These are phyloP conservation scores for Microcebus tavaratra DNA, from an alignment of 2,113 vertebrate genomes.

Conservation along the genomic window DNA sequence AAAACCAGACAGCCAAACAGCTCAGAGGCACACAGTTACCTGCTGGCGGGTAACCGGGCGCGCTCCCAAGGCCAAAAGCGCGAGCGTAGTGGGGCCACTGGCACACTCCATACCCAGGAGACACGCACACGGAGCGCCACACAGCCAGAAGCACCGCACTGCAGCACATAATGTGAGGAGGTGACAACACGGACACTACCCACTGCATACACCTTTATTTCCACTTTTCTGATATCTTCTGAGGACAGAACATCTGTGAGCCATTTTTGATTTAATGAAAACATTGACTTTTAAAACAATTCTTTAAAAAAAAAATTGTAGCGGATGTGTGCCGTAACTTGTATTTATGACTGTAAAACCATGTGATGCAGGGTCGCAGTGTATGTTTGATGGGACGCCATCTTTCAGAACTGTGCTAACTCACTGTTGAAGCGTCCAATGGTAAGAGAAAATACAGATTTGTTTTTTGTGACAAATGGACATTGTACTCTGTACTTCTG, in stretches of 20 bases:
- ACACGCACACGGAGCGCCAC: conserved; percentile 84
- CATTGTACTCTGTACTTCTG: conserved; percentile 85
- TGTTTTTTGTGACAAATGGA: conserved; percentile 86
- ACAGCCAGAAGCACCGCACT: conserved; percentile 85
- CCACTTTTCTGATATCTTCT: conserved; percentile 80
- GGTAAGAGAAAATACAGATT: conserved; percentile 88
- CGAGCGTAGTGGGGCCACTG: conserved; percentile 80
- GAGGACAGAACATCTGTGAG: conserved; percentile 84
- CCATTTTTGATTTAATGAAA: conserved; percentile 79
- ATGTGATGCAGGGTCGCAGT: conserved; percentile 98
- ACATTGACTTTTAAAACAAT: conserved; percentile 77
- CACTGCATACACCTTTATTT: conserved; percentile 80
- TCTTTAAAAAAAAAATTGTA: conserved; percentile 79
- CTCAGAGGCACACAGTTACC: conserved; percentile 79
- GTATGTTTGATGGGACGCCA: conserved; percentile 94
- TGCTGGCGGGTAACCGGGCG: conserved; percentile 72
- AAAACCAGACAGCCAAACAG: conserved; percentile 78
- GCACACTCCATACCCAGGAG: conserved; percentile 82
- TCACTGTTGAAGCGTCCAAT: conserved; percentile 90
- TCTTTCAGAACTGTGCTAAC: conserved; percentile 94
- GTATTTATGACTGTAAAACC: conserved; percentile 94
- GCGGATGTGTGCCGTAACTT: conserved; percentile 82
- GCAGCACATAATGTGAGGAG: conserved; percentile 82
- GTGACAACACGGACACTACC: conserved; percentile 81
- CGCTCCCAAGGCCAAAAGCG: conserved; percentile 70